Base-by-base conservation (phyloP, 2,113 vertebrate species). In the Arizona elegans region DNA sequence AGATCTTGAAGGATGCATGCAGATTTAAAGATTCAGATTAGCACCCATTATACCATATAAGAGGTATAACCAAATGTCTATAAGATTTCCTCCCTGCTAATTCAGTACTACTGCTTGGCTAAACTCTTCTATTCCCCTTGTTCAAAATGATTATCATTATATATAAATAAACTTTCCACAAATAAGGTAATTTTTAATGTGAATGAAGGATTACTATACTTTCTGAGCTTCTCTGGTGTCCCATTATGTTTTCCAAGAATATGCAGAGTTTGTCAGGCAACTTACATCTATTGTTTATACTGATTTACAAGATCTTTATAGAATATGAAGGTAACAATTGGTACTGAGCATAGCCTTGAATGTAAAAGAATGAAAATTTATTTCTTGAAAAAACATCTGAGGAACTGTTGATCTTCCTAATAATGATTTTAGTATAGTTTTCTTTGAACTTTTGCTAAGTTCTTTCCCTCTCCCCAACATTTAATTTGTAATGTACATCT, bases 261-360 rank as follows among this genome's bases (percentile, higher is more conserved):
- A 55, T 55, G 89, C 23, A 43, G 43, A 38, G 93, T 33, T 94
- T 81, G 89, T 2, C 94, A 75, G 65, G 90, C 70, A 95, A 93
- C 65, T n/a, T 94, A 90, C 70, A 54, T 29, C 94, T 90, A 94
- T 38, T 89, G 95, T 96, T 97, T 95, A 89, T 86, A 92, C 92
- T 91, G 95, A 70, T 90, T 89, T 93, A 96, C 70, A 95, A 95
- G 92, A 90, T 95, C 92, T 96, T 96, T 96, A 95, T 90, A 85
- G 93, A 94, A 92, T 62, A 93, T 94, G 91, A 38, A 38, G 92
- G 38, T 50, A 87, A 92, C 93, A 43, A 43, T 43, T 43, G 0
- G 92, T 92, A 94, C 70, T 55, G 88, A 95, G 95, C 93, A 95
- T 86, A 95, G 90, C 95, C 24, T 15, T 56, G 86, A 92, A 93